Conservation (phyloP, 2,888 invertebrate species). For the Piscicola geometra region DNA sequence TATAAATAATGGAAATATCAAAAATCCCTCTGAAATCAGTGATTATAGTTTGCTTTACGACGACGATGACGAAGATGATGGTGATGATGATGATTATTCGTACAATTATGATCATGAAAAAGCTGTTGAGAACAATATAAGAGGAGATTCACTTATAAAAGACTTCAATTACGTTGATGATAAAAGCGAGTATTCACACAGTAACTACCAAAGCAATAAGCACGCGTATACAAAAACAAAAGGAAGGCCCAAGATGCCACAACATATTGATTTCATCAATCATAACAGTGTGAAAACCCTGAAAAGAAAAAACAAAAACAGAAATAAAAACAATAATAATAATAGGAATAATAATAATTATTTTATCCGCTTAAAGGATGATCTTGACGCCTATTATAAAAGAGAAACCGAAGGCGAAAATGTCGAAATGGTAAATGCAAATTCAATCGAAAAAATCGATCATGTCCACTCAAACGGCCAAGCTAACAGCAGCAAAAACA, state of each 20-base stretch:
- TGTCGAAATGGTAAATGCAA: too few species aligned
- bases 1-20: neutral
- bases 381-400: neutral
- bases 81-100: conserved; percentile 5
- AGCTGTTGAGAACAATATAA: neutral
- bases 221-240: neutral
- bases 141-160: neutral
- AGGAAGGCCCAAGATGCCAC: neutral
- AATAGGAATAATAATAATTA: neutral
- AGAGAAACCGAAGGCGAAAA: neutral
- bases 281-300: neutral
- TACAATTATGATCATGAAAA: neutral
- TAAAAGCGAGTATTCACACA: neutral
- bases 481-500: neutral
- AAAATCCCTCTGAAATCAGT: too few species aligned
- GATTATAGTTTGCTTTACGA: too few species aligned
- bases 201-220: neutral
- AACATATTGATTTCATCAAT: neutral
- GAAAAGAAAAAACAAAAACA: neutral
- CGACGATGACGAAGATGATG: neutral
- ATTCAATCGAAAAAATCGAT: too few species aligned
- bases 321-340: neutral
- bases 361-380: neutral
- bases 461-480: too few species aligned
- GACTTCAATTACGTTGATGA: neutral